Percentiles rank a stretch among this genome's conserved stretches.
These are phyloP conservation scores for Dryomyza anilis DNA, from an alignment of 2,888 invertebrate species.

Conservation along the genomic window DNA sequence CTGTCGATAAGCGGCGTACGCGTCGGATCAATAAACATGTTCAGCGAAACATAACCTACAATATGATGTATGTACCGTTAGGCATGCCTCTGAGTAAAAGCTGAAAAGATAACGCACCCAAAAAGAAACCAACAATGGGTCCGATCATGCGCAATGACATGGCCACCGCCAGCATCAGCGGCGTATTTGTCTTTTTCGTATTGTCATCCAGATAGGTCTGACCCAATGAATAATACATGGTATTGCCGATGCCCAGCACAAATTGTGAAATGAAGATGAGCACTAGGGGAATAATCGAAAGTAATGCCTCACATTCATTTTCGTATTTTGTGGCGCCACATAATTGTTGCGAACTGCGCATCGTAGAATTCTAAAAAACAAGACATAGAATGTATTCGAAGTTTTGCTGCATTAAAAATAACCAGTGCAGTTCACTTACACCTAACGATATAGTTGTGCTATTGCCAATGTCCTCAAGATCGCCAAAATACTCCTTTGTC, in stretches of 20 bases:
- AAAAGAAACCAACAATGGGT: constrained; percentile 67
- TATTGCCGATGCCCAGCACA: constrained; percentile 71
- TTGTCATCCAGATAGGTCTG: constrained; percentile 74
- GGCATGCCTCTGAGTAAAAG: background rate
- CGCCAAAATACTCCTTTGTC: constrained; percentile 57
- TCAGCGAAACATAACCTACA: constrained; percentile 61
- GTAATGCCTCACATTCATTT: constrained; percentile 61
- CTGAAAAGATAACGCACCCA: constrained; percentile 54
- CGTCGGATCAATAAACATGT: constrained; percentile 67
- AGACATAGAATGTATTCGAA: background rate
- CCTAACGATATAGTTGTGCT: constrained; percentile 35
- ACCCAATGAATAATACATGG: constrained; percentile 70
- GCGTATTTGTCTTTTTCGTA: constrained; percentile 69
- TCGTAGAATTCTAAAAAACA: constrained; percentile 40
- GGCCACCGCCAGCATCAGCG: constrained; percentile 64
- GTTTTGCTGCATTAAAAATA: constrained; percentile 22
- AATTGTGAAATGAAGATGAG: constrained; percentile 72
- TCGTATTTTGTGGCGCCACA: constrained; percentile 46
- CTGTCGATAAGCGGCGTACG: constrained; percentile 67
- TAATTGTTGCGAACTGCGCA: constrained; percentile 45
- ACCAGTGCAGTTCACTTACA: constrained; percentile 43
- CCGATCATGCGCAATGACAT: constrained; percentile 59
- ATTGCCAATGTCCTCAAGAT: constrained; percentile 31
- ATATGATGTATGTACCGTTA: background rate
- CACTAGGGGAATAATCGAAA: constrained; percentile 65